Conservation (phyloP, 2,113 vertebrate species). For the Megatriorchis doriae region DNA sequence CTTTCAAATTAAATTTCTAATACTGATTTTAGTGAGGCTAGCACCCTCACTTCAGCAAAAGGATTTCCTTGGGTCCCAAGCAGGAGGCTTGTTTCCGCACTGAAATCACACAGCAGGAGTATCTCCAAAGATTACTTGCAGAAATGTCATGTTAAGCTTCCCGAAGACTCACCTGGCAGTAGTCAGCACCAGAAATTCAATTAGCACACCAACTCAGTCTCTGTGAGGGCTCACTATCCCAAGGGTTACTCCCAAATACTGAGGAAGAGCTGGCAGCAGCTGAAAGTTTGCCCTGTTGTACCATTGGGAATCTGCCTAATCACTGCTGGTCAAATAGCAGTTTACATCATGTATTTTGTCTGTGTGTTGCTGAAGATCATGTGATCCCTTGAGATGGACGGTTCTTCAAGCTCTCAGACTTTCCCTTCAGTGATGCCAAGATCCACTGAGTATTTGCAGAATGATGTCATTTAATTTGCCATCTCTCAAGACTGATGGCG, state of each 20-base stretch:
- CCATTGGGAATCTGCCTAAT: background rate
- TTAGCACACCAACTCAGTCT: background rate
- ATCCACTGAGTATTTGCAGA: slow-evolving; percentile 15
- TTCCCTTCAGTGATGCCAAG: slow-evolving; percentile 15
- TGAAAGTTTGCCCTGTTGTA: background rate
- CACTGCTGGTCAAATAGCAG: background rate
- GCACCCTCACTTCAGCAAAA: background rate
- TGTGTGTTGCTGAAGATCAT: background rate
- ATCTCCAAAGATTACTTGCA: background rate
- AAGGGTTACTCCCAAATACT: background rate
- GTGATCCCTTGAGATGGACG: background rate
- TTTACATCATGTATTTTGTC: background rate
- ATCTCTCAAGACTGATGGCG: background rate
- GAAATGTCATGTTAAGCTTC: background rate
- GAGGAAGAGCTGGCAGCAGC: background rate
- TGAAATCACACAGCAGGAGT: background rate
- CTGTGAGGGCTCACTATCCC: background rate
- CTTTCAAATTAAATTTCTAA: background rate
- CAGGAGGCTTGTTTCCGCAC: background rate
- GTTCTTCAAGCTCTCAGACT: slow-evolving; percentile 1
- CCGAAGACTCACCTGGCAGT: background rate
- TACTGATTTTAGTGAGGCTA: background rate
- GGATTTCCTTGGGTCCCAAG: background rate
- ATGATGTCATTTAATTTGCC: slow-evolving; percentile 8
- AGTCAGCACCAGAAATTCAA: background rate